These are phyloP conservation scores for Tridacna gigas DNA, from an alignment of 2,888 invertebrate species.

Conservation along the genomic window DNA sequence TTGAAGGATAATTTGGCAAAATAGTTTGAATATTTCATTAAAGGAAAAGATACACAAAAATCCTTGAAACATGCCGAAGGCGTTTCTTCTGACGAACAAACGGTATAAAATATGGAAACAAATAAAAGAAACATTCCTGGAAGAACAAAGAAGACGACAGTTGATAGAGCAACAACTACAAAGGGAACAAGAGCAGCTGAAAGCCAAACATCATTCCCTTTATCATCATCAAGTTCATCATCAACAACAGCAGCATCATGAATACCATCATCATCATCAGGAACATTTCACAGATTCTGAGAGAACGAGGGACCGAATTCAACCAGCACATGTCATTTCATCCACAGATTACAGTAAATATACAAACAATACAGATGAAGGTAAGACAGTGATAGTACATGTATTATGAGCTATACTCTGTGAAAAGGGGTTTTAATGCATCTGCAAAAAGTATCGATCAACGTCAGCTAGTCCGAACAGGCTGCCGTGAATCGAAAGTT, in stretches of 20 bases:
- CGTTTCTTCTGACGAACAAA: slow-evolving; percentile 71
- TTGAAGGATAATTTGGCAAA: too few species aligned
- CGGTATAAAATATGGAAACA: slow-evolving; percentile 68
- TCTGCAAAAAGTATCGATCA: too few species aligned
- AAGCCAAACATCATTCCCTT: neutral
- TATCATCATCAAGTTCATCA: slow-evolving; percentile 21
- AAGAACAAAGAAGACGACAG: slow-evolving; percentile 46
- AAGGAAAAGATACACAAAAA: neutral
- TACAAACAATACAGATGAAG: slow-evolving; percentile 55
- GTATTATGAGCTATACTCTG: too few species aligned
- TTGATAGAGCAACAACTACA: slow-evolving; percentile 60
- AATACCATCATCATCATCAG: slow-evolving; percentile 1
- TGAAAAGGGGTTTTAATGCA: too few species aligned
- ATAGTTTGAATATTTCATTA: too few species aligned
- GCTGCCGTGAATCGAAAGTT: too few species aligned
- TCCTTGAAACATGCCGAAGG: slow-evolving; percentile 65
- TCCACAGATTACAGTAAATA: slow-evolving; percentile 61
- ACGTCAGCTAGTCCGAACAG: too few species aligned
- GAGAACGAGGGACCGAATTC: slow-evolving; percentile 27
- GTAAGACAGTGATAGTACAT: slow-evolving; percentile 18
- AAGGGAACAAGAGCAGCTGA: slow-evolving; percentile 35
- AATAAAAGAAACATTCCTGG: slow-evolving; percentile 58
- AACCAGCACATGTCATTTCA: slow-evolving; percentile 18
- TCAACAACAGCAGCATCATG: slow-evolving; percentile 5
- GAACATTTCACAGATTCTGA: neutral